Evolutionary conservation across 1,140 invertebrate genomes (phyloP).

Genomic region (Drosophila virilis): DNA sequence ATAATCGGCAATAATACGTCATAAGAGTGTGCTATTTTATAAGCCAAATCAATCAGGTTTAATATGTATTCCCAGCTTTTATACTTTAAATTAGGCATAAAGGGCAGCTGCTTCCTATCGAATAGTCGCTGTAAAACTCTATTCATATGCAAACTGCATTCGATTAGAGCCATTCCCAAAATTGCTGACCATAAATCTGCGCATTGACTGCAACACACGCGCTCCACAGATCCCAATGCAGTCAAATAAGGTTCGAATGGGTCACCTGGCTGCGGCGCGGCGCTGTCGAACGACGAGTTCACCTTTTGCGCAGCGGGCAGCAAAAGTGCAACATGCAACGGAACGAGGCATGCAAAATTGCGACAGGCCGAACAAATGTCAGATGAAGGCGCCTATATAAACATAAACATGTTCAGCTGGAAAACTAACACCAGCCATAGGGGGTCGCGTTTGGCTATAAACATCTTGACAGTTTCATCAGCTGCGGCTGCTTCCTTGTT

Average conservation of each 20-base stretch:
- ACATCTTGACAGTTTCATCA: slow-evolving; percentile 50
- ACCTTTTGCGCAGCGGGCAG: slow-evolving; percentile 35
- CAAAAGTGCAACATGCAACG: slow-evolving; percentile 37
- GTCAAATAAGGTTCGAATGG: slow-evolving; percentile 34
- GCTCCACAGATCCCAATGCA: slow-evolving; percentile 26
- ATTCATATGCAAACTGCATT: slow-evolving; percentile 1
- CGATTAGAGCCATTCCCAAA: slow-evolving; percentile 22
- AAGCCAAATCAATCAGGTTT: not conserved
- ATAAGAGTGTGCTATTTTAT: not conserved
- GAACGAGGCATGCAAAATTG: slow-evolving; percentile 59
- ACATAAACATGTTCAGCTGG: slow-evolving; percentile 21
- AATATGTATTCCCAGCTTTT: slow-evolving; percentile 2
- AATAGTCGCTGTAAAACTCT: not conserved
- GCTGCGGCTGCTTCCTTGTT: slow-evolving; percentile 19
- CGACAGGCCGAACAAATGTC: slow-evolving; percentile 20
- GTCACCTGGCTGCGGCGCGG: slow-evolving; percentile 55
- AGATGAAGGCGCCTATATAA: slow-evolving; percentile 18
- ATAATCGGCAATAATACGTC: not conserved
- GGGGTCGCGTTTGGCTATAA: slow-evolving; percentile 24
- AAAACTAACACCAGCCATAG: slow-evolving; percentile 20
- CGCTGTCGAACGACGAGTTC: slow-evolving; percentile 10
- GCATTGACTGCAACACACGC: slow-evolving; percentile 33
- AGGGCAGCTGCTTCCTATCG: slow-evolving; percentile 6
- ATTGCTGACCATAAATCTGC: slow-evolving; percentile 55
- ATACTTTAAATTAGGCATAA: not conserved